phyloP scores from a whole-genome alignment of 2,888 invertebrate genomes.

The Apeira syringaria region DNA sequence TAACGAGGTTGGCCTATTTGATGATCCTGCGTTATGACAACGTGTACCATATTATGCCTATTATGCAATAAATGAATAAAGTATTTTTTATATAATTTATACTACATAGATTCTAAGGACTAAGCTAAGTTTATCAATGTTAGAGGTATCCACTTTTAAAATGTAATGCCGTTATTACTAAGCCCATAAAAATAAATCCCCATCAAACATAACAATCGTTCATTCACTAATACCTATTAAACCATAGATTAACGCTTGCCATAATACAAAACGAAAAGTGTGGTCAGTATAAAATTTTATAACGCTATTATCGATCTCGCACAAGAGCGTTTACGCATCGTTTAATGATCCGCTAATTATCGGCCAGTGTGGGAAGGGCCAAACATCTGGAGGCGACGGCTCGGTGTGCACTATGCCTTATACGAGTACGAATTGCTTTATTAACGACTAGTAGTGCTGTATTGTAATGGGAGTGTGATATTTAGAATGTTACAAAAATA shows the following conservation, averaged over 20 bases:
- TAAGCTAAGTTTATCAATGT: no score
- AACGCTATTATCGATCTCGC: conserved; percentile 56
- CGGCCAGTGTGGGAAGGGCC: conserved; percentile 18
- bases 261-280: conserved; percentile 27
- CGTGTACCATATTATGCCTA: no score
- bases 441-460: not conserved
- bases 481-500: not conserved
- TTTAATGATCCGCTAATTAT: conserved; percentile 68
- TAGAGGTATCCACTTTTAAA: no score
- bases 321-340: conserved; percentile 54
- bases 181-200: conserved; percentile 5
- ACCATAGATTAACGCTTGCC: conserved; percentile 24
- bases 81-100: no score
- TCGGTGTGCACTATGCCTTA: conserved; percentile 7
- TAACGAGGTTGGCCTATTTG: no score
- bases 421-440: conserved; percentile 19
- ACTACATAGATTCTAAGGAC: no score
- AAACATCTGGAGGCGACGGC: conserved; percentile 11
- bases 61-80: no score
- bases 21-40: no score
- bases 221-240: conserved; percentile 16
- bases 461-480: not conserved
- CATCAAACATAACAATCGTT: not conserved
- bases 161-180: not conserved
- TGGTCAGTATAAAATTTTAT: conserved; percentile 43